Conservation (phyloP, 2,113 vertebrate species). For the Salvator merianae region DNA sequence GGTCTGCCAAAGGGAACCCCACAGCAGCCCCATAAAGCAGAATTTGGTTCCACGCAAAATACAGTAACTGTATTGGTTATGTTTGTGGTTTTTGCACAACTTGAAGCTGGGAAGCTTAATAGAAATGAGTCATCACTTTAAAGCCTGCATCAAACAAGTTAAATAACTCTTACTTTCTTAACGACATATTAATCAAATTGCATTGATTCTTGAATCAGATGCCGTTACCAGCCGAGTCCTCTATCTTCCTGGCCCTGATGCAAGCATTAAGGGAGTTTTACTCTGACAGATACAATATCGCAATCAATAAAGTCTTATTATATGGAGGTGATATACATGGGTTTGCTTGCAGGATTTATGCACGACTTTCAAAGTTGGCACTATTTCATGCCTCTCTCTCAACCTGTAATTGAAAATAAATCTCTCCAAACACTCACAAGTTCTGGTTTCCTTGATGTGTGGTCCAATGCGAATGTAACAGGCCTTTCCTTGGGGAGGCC, state of each 20-base stretch:
- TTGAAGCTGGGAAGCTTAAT: slow-evolving; percentile 42
- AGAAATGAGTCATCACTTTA: slow-evolving; percentile 48
- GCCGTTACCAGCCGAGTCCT: slow-evolving; percentile 53
- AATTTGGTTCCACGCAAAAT: slow-evolving; percentile 3
- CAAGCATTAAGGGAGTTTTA: slow-evolving; percentile 68
- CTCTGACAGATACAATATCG: slow-evolving; percentile 70
- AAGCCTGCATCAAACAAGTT: slow-evolving; percentile 63
- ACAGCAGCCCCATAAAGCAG: slow-evolving; percentile 20
- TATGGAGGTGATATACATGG: slow-evolving; percentile 65
- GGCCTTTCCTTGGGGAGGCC: slow-evolving; percentile 23
- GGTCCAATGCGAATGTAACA: slow-evolving; percentile 43
- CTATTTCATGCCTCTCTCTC: slow-evolving; percentile 64
- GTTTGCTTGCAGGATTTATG: slow-evolving; percentile 65
- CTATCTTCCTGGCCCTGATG: slow-evolving; percentile 56
- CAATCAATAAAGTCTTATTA: slow-evolving; percentile 70
- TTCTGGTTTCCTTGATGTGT: slow-evolving; percentile 56
- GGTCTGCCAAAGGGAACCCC: not conserved
- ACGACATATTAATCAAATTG: slow-evolving; percentile 67
- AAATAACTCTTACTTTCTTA: slow-evolving; percentile 71
- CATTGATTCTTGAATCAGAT: slow-evolving; percentile 62
- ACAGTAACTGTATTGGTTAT: not conserved
- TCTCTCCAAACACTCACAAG: slow-evolving; percentile 55
- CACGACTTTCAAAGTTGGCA: slow-evolving; percentile 43
- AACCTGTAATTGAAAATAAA: slow-evolving; percentile 75
- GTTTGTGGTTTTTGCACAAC: not conserved